These are phyloP conservation scores for Drosophila cyrtoloma DNA, from an alignment of 2,888 invertebrate species.

Conservation along the genomic window DNA sequence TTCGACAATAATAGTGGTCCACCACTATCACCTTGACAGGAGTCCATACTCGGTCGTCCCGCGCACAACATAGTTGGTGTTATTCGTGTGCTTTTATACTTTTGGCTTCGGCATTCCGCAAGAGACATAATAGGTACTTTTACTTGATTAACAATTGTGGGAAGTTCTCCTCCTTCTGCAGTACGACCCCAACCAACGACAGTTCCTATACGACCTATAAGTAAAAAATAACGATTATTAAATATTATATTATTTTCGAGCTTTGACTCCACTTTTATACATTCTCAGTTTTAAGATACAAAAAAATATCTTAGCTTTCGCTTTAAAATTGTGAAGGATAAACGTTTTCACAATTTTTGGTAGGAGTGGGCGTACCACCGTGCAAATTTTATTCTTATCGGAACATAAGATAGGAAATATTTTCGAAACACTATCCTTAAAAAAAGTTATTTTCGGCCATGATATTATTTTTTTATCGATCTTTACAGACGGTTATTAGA, in stretches of 20 bases:
- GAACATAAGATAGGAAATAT: neutral
- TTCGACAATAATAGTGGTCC: slow-evolving; percentile 92
- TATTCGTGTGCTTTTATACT: slow-evolving; percentile 93
- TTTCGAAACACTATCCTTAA: no score
- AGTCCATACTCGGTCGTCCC: slow-evolving; percentile 92
- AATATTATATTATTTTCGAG: neutral
- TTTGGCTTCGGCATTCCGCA: slow-evolving; percentile 92
- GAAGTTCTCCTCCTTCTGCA: slow-evolving; percentile 92
- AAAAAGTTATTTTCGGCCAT: neutral
- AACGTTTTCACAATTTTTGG: neutral
- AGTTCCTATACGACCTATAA: slow-evolving; percentile 87
- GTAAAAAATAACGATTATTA: neutral
- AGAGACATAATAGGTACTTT: slow-evolving; percentile 93
- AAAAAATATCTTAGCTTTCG: neutral
- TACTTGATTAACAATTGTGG: slow-evolving; percentile 92
- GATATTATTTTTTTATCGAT: neutral
- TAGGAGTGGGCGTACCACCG: neutral
- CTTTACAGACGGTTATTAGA: neutral
- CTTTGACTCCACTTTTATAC: neutral
- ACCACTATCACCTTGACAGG: slow-evolving; percentile 95
- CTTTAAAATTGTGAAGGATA: neutral
- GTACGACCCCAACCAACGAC: slow-evolving; percentile 95
- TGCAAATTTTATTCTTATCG: neutral
- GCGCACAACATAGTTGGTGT: slow-evolving; percentile 95
- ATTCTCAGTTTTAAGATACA: neutral